These are phyloP conservation scores for Pelobates fuscus DNA, from an alignment of 2,113 vertebrate species.

Conservation along the genomic window DNA sequence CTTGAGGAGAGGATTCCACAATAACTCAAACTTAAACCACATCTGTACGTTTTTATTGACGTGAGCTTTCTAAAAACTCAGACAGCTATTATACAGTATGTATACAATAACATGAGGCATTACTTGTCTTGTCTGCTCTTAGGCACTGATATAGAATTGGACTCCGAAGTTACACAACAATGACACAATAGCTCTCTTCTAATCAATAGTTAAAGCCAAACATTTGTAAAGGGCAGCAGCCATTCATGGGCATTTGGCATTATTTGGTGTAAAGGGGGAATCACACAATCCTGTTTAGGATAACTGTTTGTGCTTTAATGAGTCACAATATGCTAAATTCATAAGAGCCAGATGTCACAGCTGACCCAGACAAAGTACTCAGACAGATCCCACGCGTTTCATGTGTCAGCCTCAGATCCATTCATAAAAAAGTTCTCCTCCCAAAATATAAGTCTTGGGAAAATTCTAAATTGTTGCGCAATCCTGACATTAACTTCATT, in stretches of 20 bases:
- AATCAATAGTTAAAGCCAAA: not conserved
- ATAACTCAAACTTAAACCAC: slow-evolving; percentile 58
- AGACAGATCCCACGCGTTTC: slow-evolving; percentile 69
- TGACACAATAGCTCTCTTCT: slow-evolving; percentile 21
- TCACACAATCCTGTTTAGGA: slow-evolving; percentile 71
- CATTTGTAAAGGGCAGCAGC: not conserved
- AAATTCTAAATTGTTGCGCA: slow-evolving; percentile 68
- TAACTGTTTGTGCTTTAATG: slow-evolving; percentile 74
- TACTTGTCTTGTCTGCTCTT: not conserved
- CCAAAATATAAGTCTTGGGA: slow-evolving; percentile 56
- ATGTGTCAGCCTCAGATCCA: slow-evolving; percentile 72
- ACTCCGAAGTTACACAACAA: slow-evolving; percentile 19
- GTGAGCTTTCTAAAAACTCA: not conserved
- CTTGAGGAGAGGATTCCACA: slow-evolving; percentile 44
- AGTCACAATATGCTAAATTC: slow-evolving; percentile 75
- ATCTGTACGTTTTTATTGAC: not conserved
- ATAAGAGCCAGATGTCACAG: slow-evolving; percentile 77
- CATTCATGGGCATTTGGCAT: slow-evolving; percentile 55
- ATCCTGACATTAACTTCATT: slow-evolving; percentile 60
- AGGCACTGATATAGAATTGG: slow-evolving; percentile 10
- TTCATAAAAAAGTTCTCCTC: slow-evolving; percentile 76
- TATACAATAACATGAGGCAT: slow-evolving; percentile 10
- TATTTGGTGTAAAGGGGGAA: slow-evolving; percentile 62
- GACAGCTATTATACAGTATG: not conserved
- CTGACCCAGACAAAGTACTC: slow-evolving; percentile 74